phyloP scores from a whole-genome alignment of 2,888 invertebrate species.

The Euphydryas editha region DNA sequence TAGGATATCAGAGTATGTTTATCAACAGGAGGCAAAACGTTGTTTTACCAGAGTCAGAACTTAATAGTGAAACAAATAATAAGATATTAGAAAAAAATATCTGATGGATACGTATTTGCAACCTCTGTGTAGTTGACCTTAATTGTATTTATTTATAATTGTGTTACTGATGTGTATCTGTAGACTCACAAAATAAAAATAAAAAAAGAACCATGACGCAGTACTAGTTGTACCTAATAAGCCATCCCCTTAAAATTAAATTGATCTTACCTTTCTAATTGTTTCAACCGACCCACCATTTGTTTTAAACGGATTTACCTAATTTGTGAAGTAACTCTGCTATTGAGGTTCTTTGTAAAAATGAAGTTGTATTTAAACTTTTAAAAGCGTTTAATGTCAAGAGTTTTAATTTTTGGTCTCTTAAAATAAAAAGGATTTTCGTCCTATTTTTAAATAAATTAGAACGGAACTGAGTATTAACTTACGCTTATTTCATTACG shows the following conservation, averaged over 20 bases:
- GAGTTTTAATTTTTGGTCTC: background rate
- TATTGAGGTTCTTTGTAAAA: constrained; percentile 19
- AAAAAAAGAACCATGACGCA: no score
- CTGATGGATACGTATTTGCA: no score
- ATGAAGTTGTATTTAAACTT: constrained; percentile 3
- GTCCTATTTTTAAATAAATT: constrained; percentile 3
- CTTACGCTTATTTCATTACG: background rate
- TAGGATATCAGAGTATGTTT: no score
- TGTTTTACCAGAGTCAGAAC: no score
- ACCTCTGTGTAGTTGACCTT: no score
- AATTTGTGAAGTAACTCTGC: constrained; percentile 27
- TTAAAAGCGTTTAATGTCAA: background rate
- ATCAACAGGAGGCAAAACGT: no score
- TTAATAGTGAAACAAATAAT: no score
- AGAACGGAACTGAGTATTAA: background rate
- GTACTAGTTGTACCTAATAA: constrained; percentile 26
- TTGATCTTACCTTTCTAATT: constrained; percentile 37
- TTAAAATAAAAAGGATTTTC: background rate
- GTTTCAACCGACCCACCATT: constrained; percentile 25
- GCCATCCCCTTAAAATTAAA: constrained; percentile 35
- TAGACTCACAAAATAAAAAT: no score
- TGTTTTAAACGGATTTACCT: constrained; percentile 24
- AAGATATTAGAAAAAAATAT: no score
- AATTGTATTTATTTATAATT: no score
- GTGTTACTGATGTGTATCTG: no score